Conservation (phyloP, 2,888 invertebrate species). For the Gnatocerus cornutus region DNA sequence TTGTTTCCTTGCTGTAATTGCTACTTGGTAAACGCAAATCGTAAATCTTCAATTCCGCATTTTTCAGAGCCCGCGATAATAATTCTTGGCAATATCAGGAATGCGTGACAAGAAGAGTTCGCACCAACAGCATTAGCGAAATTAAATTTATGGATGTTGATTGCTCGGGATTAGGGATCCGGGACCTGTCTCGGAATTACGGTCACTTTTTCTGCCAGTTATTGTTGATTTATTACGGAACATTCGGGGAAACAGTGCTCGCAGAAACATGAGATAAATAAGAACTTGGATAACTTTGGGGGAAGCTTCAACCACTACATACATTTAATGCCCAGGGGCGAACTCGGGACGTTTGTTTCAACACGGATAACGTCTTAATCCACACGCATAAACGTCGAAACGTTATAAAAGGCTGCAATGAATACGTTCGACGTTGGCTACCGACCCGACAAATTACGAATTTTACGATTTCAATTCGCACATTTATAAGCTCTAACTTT, state of each 20-base stretch:
- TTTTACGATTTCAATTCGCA: conserved; percentile 44
- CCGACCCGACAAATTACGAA: conserved; percentile 31
- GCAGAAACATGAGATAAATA: conserved; percentile 20
- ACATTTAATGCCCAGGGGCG: conserved; percentile 11
- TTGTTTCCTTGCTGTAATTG: background rate
- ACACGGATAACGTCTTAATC: conserved; percentile 44
- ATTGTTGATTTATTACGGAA: conserved; percentile 24
- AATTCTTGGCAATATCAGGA: conserved; percentile 27
- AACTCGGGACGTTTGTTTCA: too few species aligned
- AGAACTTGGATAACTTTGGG: conserved; percentile 20
- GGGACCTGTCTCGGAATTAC: conserved; percentile 16
- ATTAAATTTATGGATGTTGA: conserved; percentile 45
- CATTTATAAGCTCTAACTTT: conserved; percentile 41
- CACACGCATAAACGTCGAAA: conserved; percentile 38
- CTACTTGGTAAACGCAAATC: conserved; percentile 1
- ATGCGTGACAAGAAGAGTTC: conserved; percentile 25
- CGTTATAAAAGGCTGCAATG: conserved; percentile 40
- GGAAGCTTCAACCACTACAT: conserved; percentile 5
- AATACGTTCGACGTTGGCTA: conserved; percentile 27
- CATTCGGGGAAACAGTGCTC: background rate
- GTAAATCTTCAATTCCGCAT: conserved; percentile 21
- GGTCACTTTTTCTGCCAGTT: conserved; percentile 20
- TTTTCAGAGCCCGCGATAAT: conserved; percentile 19
- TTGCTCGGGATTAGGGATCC: conserved; percentile 35
- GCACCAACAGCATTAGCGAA: conserved; percentile 26